phyloP scores from a whole-genome alignment of 2,113 vertebrate genomes.

The Cochlearius cochlearius region DNA sequence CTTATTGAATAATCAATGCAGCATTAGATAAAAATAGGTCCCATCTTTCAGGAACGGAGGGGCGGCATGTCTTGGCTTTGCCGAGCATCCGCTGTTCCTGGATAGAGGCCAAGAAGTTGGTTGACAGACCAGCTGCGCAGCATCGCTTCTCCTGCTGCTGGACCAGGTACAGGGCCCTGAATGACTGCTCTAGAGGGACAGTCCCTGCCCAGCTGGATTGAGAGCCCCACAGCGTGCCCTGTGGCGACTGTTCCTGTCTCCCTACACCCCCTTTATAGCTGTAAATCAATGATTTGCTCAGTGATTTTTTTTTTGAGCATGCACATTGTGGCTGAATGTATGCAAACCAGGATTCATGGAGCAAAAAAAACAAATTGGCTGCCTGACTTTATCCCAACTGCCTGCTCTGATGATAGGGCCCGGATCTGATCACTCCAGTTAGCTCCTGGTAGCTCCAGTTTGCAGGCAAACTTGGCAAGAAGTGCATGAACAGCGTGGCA shows the following conservation, averaged over 20 bases:
- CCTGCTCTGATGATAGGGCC: background rate
- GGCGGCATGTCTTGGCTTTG: background rate
- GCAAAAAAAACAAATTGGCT: background rate
- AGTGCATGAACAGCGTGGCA: background rate
- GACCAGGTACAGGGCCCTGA: background rate
- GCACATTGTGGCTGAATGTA: background rate
- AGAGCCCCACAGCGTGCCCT: background rate
- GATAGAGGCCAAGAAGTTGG: background rate
- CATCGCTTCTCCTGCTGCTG: fast-evolving
- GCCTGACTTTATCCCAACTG: background rate
- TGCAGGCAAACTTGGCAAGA: background rate
- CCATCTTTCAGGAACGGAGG: background rate
- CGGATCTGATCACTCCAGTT: background rate
- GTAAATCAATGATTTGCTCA: background rate
- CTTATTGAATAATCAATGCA: slow-evolving; percentile 49
- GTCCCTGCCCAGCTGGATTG: background rate
- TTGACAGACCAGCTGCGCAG: background rate
- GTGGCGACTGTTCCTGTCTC: background rate
- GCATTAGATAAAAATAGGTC: slow-evolving; percentile 51
- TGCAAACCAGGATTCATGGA: background rate
- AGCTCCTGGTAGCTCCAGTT: background rate
- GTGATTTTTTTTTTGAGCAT: background rate
- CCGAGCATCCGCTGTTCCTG: background rate
- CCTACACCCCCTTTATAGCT: background rate
- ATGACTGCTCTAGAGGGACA: fast-evolving